Evolutionary conservation across 1,140 invertebrate genomes (phyloP).

Genomic region (Dufourea novaeangliae): DNA sequence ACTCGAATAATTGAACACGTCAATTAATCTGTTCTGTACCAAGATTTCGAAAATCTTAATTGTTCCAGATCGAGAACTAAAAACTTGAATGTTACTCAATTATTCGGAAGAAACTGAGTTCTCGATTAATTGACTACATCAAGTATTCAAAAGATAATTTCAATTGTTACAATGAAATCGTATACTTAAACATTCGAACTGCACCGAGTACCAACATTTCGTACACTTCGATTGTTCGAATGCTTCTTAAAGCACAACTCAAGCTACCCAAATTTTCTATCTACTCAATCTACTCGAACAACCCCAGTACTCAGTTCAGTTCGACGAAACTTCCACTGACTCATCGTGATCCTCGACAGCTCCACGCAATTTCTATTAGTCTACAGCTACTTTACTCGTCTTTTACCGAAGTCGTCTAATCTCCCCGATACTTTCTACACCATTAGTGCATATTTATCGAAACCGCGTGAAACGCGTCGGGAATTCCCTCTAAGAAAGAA

Average conservation of each 20-base stretch:
- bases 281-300: no score
- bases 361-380: neutral
- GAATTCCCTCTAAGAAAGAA: slow-evolving; percentile 1
- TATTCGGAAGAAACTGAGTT: neutral
- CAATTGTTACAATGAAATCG: no score
- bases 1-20: neutral
- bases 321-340: no score
- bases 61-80: no score
- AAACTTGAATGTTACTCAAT: no score
- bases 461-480: neutral
- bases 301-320: no score
- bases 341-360: neutral
- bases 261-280: no score
- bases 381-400: neutral
- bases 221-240: neutral
- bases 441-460: neutral
- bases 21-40: no score
- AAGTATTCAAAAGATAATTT: no score
- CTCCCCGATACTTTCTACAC: neutral
- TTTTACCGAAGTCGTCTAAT: neutral
- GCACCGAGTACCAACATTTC: neutral
- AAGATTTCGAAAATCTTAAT: no score
- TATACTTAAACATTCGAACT: neutral
- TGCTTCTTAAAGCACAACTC: no score
- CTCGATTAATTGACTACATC: neutral